phyloP scores from a whole-genome alignment of 2,797 vertebrate genomes.

The Mycteria americana region DNA sequence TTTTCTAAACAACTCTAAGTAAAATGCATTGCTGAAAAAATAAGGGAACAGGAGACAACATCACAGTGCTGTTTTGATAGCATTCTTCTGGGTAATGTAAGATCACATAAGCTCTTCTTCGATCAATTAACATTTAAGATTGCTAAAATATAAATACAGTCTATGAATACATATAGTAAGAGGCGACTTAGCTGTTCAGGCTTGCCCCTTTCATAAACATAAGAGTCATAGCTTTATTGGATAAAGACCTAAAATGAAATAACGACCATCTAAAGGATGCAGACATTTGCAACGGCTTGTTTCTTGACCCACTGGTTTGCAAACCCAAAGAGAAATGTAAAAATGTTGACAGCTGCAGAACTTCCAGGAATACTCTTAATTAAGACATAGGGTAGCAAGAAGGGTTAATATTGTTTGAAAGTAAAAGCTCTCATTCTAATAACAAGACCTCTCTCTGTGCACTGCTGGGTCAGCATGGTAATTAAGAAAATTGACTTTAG shows the following conservation, averaged over 20 bases:
- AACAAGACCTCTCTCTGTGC: slow-evolving; percentile 79
- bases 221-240: neutral
- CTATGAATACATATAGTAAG: neutral
- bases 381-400: slow-evolving; percentile 59
- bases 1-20: neutral
- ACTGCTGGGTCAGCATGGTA: slow-evolving; percentile 82
- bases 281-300: neutral
- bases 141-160: neutral
- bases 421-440: slow-evolving; percentile 72
- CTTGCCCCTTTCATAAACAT: neutral
- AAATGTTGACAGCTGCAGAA: slow-evolving; percentile 42
- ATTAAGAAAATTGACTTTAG: slow-evolving; percentile 92
- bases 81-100: neutral
- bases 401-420: slow-evolving; percentile 76
- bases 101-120: neutral
- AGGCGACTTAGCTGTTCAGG: neutral
- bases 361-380: slow-evolving; percentile 69
- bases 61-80: neutral
- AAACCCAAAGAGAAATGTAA: slow-evolving; percentile 11
- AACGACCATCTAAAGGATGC: neutral
- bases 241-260: neutral
- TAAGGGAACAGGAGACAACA: neutral
- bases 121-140: neutral
- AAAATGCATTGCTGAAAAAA: neutral
- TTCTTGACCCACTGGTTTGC: slow-evolving; percentile 6